A percentile compares a stretch with the other conserved stretches of the same genome.
Evolutionary conservation across 2,113 vertebrate genomes (phyloP).

Genomic region (Euleptes europaea): DNA sequence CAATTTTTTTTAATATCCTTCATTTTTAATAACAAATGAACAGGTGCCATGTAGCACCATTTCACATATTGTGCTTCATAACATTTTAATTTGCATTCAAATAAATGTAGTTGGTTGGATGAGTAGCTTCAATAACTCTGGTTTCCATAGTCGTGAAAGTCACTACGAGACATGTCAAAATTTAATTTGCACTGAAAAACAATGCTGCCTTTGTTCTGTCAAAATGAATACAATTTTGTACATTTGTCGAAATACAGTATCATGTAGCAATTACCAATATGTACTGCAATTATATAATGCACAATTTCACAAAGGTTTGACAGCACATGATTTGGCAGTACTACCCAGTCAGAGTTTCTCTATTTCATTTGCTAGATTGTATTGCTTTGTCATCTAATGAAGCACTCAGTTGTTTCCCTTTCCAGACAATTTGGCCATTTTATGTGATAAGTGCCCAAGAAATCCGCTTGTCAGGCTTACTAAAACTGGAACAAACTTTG

Average conservation of each 20-base stretch:
- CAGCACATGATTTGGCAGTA: background rate
- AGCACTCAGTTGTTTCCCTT: background rate
- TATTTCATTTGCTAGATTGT: background rate
- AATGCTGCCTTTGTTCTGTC: background rate
- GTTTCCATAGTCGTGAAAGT: background rate
- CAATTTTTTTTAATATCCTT: no score
- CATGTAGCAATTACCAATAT: background rate
- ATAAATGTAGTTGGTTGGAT: no score
- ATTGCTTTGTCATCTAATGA: background rate
- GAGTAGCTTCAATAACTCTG: background rate
- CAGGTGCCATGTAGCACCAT: no score
- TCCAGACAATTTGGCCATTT: background rate
- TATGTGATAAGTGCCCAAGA: background rate
- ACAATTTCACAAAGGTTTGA: background rate
- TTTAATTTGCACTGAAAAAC: background rate
- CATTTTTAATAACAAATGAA: no score
- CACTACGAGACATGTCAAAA: background rate
- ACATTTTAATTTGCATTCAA: no score
- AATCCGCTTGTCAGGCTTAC: background rate
- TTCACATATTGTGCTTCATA: no score
- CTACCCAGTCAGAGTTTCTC: background rate
- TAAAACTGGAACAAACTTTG: background rate
- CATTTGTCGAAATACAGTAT: background rate
- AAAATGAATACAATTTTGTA: background rate
- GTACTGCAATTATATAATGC: background rate